Base-by-base conservation (phyloP, 2,113 vertebrate species). In the Phyllopteryx taeniolatus region DNA sequence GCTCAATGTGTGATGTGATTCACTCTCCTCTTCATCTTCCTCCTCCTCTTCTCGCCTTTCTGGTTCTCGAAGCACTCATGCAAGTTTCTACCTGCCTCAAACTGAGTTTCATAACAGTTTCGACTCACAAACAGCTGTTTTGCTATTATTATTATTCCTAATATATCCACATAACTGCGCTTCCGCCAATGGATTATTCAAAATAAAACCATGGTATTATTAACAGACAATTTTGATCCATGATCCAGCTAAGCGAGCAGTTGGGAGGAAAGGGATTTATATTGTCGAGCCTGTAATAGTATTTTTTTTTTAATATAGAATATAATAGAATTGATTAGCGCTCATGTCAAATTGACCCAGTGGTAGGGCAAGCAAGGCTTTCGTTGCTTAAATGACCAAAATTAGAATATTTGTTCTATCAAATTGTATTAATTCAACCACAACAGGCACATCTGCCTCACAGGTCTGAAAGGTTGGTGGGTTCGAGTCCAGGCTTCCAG, bases 91-190 rank as follows among this genome's bases (percentile, higher is more conserved):
- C 88, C 76, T 88, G 88, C 82, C 83, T 70, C 27, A 42, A 64
- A 51, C 43, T 61, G 35, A 71, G 82, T 93, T 93, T 88, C 90
- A 79, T 79, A 82, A 78, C 22, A 86, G 91, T 93, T 92, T 93
- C 89, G 83, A 53, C 76, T 77, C 70, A 31, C 81, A 87, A 79
- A 82, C 63, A 19, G 44, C 72, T 83, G 51, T 47, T 61, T 85
- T 13, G 9, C 20, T 17, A 8, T 13, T 54, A 42, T 13, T 54
- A 42, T 12, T 56, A 39, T 56, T 67, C 22, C 17, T 9, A 22
- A 56, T n/a, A 56, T 67, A 33, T 14, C 8, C 27, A 63, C 35
- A 4, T 39, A 33, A 19, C 2, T 17, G 19, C 27, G 27, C 27
- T 42, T 39, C 35, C 35, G 2, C 35, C 35, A 39, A 39, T 43